Evolutionary conservation across 2,888 invertebrate genomes (phyloP).

Genomic region (Hanleya hanleyi): DNA sequence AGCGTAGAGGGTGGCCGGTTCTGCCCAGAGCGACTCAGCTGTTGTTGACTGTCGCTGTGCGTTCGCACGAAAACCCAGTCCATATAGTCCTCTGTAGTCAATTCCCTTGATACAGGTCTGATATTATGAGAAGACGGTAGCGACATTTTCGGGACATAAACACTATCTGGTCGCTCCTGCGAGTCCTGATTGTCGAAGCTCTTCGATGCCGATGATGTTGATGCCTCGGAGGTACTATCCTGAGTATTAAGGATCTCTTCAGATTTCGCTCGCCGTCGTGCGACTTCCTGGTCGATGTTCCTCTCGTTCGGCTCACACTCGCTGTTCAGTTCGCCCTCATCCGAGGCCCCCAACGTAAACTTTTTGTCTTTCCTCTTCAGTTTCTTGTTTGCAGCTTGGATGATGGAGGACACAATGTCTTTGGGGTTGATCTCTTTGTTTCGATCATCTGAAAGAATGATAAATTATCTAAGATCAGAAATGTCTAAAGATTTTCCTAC

Average conservation of each 20-base stretch:
- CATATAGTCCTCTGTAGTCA: conserved; percentile 9
- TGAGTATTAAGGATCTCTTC: conserved; percentile 46
- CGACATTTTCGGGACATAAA: neutral
- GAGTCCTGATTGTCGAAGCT: conserved; percentile 3
- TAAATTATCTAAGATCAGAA: no score
- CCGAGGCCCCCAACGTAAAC: neutral
- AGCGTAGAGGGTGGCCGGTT: neutral
- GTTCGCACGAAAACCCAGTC: conserved; percentile 12
- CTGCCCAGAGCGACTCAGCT: conserved; percentile 29
- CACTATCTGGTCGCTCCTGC: neutral
- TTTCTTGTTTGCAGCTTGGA: conserved; percentile 88
- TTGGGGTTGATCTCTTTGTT: conserved; percentile 75
- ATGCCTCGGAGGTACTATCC: conserved; percentile 12
- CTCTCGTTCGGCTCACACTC: conserved; percentile 55
- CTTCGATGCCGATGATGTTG: neutral
- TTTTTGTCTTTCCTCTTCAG: conserved; percentile 72
- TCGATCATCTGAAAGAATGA: conserved; percentile 64
- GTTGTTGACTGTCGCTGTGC: conserved; percentile 21
- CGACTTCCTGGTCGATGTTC: conserved; percentile 66
- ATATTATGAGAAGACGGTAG: neutral
- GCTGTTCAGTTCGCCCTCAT: conserved; percentile 27
- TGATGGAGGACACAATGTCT: conserved; percentile 83
- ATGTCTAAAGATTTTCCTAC: no score
- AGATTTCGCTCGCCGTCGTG: conserved; percentile 49
- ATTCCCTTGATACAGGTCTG: no score